Base-by-base conservation (phyloP, 2,888 invertebrate genomes). In the Gymnocheta viridis region DNA sequence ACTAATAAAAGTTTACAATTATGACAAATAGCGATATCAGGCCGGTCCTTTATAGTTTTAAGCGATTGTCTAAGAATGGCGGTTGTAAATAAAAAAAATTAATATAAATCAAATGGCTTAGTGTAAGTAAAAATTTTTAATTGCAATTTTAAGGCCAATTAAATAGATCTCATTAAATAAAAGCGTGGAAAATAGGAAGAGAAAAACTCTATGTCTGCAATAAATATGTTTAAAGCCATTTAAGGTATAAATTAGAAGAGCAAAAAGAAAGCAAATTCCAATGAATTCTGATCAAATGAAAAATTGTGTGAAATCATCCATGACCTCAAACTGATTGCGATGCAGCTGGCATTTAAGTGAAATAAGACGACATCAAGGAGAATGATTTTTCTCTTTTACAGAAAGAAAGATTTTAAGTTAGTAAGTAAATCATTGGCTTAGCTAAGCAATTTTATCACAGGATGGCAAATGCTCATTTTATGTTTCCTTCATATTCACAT, bases 41-140 rank as follows among this genome's bases (percentile, higher is more conserved):
- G 4, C 27, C n/a, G 29, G 17, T 17, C 27, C 35, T 70, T 56
- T 51, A 47, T 27, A 29, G 32, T 22, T 49, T 49, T 32, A 29
- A 44, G 9, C 27, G 19, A 22, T 49, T 14, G 1, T 49, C 14
- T n/a, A 49, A 10, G 7, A 4, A 29, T 41, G 27, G 9, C 22
- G 7, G 14, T n/a, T 9, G 7, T 10, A 49, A 51, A 51, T n/a
- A 4, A n/a, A 24, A 12, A 35, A 24, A 38, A 41, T 7, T 41
- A 41, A 41, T n/a, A n/a, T 32, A 47, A 12, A 66, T 38, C 17
- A 35, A 51, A 67, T 47, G n/a, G 41, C 27, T 4, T 32, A 62
- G 74, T 69, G 69, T 38, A 62, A 69, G 44, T 74, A 35, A 81
- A 74, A 64, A 69, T 29, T 81, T 82, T 82, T 82, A 82, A 76